Base-by-base conservation (phyloP, 2,888 invertebrate genomes). In the Plebejus argus region DNA sequence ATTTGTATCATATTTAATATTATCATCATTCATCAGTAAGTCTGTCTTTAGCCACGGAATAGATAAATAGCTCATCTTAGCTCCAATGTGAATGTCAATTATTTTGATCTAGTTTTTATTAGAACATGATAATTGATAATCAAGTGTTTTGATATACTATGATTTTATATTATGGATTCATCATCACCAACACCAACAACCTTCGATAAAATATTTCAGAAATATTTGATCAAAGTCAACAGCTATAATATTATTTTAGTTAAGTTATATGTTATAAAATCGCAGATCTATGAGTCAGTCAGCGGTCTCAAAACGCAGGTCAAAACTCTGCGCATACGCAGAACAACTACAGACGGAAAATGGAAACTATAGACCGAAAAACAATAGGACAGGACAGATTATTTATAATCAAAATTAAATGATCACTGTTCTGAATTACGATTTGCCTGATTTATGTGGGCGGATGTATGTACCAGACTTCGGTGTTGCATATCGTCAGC, bases 281-380 rank as follows among this genome's bases (percentile, higher is more conserved):
- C 53, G 53, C 53, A 53, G 53, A 53, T 18, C 5, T 18, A 53
- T 53, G 53, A 53, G 18, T 53, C 53, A 53, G 18, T 2, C n/a
- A n/a, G n/a, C 49, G 4, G 53, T 53, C 53, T 53, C 53, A 18
- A 18, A 28, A 18, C 35, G n/a, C 70, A 35, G 70, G 35, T 70
- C 70, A 70, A 70, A 70, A 70, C 18, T 6, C 70, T 70, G 70
- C 70, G 70, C 70, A 8, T 35, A 35, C 70, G 70, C 70, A 35
- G 70, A 33, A 20, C 1, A 15, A 33, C 12, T 15, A 23, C 15
- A 28, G 15, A 12, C 70, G 70, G 28, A 33, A n/a, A n/a, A 4
- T 10, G 33, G 15, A 8, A 58, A 20, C 10, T 61, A 61, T 23
- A 61, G 61, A 61, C 12, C 61, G 8, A 61, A 8, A 23, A 61